Conservation (phyloP, 2,888 invertebrate genomes). For the Tetranychus truncatus region DNA sequence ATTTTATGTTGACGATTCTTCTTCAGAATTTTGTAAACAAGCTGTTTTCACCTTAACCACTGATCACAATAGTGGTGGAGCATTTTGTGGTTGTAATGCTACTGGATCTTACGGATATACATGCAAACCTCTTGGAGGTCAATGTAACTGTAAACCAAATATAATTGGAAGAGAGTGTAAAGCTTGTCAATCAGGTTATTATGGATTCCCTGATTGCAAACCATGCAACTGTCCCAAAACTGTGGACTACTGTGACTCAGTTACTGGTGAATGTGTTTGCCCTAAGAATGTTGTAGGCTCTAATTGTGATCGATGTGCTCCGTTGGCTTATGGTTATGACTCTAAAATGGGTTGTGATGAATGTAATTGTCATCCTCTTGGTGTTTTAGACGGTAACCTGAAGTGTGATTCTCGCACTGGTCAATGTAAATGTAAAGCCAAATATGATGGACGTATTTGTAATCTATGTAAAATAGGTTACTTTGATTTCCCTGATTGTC, state of each 20-base stretch:
- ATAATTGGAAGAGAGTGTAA: slow-evolving; percentile 69
- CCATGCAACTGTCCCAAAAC: slow-evolving; percentile 68
- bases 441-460: slow-evolving; percentile 72
- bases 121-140: slow-evolving; percentile 47
- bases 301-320: slow-evolving; percentile 69
- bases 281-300: slow-evolving; percentile 74
- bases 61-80: slow-evolving; percentile 80
- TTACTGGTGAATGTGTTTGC: slow-evolving; percentile 52
- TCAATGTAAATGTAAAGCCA: slow-evolving; percentile 62
- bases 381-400: slow-evolving; percentile 51
- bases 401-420: slow-evolving; percentile 78
- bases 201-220: slow-evolving; percentile 83
- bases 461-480: slow-evolving; percentile 57
- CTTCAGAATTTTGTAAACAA: slow-evolving; percentile 59
- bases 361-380: slow-evolving; percentile 69
- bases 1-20: slow-evolving; percentile 52
- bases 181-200: slow-evolving; percentile 69
- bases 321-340: slow-evolving; percentile 77
- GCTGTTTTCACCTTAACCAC: slow-evolving; percentile 82
- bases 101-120: not conserved
- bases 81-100: slow-evolving; percentile 59
- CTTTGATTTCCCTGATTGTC: slow-evolving; percentile 72
- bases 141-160: slow-evolving; percentile 76
- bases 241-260: slow-evolving; percentile 44
- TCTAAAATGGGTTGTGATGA: slow-evolving; percentile 84